A percentile compares a stretch with the other conserved stretches of the same genome.
phyloP scores from a whole-genome alignment of 2,888 invertebrate species.

The Chloromyia formosa region DNA sequence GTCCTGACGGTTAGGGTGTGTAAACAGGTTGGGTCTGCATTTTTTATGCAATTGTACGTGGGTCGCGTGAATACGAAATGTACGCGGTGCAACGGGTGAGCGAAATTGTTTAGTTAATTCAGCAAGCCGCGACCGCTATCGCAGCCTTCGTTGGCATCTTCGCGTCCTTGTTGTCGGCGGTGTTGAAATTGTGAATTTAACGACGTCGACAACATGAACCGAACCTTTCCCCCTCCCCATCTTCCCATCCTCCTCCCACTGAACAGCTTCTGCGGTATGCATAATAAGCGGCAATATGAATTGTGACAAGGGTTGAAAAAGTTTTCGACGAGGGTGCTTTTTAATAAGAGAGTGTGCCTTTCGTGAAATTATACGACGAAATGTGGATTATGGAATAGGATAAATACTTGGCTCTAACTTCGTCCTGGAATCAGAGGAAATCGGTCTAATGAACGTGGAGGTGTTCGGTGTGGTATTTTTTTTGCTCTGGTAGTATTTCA shows the following conservation, averaged over 20 bases:
- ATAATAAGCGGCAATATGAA: slow-evolving; percentile 14
- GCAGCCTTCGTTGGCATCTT: background rate
- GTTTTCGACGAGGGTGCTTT: slow-evolving; percentile 10
- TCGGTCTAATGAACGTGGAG: background rate
- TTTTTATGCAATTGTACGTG: slow-evolving; percentile 19
- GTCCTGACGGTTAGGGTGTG: slow-evolving; percentile 20
- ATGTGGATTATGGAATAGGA: background rate
- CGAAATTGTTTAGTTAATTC: background rate
- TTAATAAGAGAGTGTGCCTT: slow-evolving; percentile 25
- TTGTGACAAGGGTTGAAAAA: slow-evolving; percentile 11
- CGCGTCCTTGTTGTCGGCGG: slow-evolving; percentile 4
- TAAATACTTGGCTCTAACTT: background rate
- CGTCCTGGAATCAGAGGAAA: background rate
- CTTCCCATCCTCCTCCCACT: no score
- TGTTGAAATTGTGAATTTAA: slow-evolving; percentile 35
- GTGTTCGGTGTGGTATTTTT: background rate
- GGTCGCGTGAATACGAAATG: background rate
- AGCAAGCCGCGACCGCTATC: slow-evolving; percentile 1
- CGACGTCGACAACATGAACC: slow-evolving; percentile 16
- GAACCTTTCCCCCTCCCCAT: no score
- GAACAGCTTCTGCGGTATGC: slow-evolving; percentile 28
- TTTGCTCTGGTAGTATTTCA: slow-evolving; percentile 10
- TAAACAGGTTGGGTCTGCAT: slow-evolving; percentile 9
- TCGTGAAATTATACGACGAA: slow-evolving; percentile 23
- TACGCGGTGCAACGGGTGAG: background rate